A percentile compares a stretch with the other conserved stretches of the same genome.
These are phyloP conservation scores for Heliconius erato DNA, from an alignment of 2,888 invertebrate species.

Conservation along the genomic window DNA sequence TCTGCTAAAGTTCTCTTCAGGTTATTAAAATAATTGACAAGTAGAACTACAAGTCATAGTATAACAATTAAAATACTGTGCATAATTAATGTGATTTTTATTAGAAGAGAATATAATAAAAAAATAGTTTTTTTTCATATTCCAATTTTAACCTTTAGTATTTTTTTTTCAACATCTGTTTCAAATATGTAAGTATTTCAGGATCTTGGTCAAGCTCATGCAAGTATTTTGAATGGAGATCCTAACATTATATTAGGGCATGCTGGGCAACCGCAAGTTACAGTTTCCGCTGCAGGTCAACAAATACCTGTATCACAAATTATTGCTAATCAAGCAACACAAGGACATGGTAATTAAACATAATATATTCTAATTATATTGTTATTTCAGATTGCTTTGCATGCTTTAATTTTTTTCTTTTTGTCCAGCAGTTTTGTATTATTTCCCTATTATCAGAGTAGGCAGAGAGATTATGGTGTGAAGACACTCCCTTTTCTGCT, in stretches of 20 bases:
- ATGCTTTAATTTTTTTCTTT: not conserved
- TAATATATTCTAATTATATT: constrained; percentile 5
- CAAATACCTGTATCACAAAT: constrained; percentile 83
- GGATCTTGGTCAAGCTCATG: constrained; percentile 81
- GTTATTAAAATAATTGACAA: not conserved
- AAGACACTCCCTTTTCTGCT: not conserved
- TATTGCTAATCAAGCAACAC: constrained; percentile 79
- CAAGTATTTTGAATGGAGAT: constrained; percentile 81
- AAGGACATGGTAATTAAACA: constrained; percentile 73
- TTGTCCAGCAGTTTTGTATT: not conserved
- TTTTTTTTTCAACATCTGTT: constrained; percentile 16
- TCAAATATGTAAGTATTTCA: constrained; percentile 60
- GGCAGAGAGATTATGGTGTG: not conserved
- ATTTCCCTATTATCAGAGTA: not conserved
- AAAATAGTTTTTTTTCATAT: not conserved
- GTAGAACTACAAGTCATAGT: not conserved
- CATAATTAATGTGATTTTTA: not conserved
- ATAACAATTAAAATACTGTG: not conserved
- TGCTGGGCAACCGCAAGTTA: constrained; percentile 76
- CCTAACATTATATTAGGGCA: constrained; percentile 86
- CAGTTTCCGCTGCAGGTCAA: constrained; percentile 76
- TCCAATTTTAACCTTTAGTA: not conserved
- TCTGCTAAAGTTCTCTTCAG: not conserved
- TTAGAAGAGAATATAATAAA: not conserved
- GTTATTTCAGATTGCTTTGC: constrained; percentile 34